phyloP scores from a whole-genome alignment of 2,797 vertebrate genomes.

The Rhinogobio ventralis region DNA sequence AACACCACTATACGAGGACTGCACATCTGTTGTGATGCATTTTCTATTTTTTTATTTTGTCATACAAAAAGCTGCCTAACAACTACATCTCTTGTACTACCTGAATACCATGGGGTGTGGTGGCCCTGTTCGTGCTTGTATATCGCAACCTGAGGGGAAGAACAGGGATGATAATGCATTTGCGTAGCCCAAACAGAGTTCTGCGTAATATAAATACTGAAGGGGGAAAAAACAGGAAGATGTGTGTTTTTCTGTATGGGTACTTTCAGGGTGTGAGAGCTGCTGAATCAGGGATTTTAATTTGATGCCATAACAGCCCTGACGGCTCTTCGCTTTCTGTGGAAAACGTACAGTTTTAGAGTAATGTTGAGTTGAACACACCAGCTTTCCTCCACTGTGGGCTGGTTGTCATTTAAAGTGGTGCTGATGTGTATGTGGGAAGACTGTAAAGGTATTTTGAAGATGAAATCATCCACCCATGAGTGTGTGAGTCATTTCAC shows the following conservation, averaged over 20 bases:
- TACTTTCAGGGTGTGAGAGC: conserved; percentile 6
- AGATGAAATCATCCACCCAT: conserved; percentile 36
- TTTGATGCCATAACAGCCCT: conserved; percentile 21
- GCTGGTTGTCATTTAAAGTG: not conserved
- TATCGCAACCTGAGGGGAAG: conserved; percentile 22
- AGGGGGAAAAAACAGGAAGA: not conserved
- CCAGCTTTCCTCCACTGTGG: conserved; percentile 5
- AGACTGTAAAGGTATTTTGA: conserved; percentile 9
- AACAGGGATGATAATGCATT: conserved; percentile 1
- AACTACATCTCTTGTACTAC: not conserved
- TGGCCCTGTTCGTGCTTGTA: conserved; percentile 15
- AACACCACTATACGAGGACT: not conserved
- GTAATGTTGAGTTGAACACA: not conserved
- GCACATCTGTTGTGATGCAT: conserved; percentile 10
- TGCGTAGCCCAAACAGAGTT: conserved; percentile 35
- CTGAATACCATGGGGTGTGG: conserved; percentile 37
- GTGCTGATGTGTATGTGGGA: conserved; percentile 15
- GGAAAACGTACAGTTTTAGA: conserved; percentile 14
- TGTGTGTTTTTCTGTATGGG: not conserved
- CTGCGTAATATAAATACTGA: conserved; percentile 7
- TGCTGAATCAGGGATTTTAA: conserved; percentile 29
- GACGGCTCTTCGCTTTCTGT: not conserved
- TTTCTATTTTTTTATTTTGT: conserved; percentile 7
- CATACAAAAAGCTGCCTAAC: not conserved
- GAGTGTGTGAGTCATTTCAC: conserved; percentile 26